phyloP scores from a whole-genome alignment of 2,113 vertebrate genomes.

The Menidia beryllina region DNA sequence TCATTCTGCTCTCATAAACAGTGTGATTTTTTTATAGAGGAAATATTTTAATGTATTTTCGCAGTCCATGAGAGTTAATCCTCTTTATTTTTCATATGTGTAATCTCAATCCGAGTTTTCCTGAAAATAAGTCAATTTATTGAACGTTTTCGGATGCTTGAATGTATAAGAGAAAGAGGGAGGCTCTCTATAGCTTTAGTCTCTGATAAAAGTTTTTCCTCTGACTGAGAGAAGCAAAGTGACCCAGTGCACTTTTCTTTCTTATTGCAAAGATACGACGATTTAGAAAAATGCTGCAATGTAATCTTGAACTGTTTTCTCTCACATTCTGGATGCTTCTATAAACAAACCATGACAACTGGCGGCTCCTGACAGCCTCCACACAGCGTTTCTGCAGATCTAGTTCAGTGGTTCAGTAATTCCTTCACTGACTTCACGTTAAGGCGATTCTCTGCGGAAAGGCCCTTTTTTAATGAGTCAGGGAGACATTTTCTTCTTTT shows the following conservation, averaged over 20 bases:
- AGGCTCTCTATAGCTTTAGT: too few relatives aligned
- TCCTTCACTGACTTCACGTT: neutral
- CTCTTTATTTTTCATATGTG: neutral
- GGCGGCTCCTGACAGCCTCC: constrained; percentile 18
- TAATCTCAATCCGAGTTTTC: neutral
- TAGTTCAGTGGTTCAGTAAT: neutral
- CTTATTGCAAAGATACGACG: neutral
- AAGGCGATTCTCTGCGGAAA: neutral
- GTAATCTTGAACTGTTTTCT: neutral
- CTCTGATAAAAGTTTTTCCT: neutral
- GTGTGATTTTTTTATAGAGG: neutral
- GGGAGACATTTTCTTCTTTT: too few relatives aligned
- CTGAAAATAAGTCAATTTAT: neutral
- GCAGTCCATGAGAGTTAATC: neutral
- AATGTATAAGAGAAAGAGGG: too few relatives aligned
- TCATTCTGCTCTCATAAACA: neutral
- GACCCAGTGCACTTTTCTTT: neutral
- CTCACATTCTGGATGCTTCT: neutral
- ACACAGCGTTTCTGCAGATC: constrained; percentile 12
- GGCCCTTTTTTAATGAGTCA: neutral
- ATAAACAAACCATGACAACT: constrained; percentile 13
- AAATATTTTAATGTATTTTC: constrained; percentile 3
- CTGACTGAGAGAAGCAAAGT: neutral
- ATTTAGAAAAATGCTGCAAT: neutral
- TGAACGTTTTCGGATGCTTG: neutral